Evolutionary conservation across 2,797 vertebrate species (phyloP), one percentile per base, ranked within the genome.

Genomic region (Karalla daura): DNA sequence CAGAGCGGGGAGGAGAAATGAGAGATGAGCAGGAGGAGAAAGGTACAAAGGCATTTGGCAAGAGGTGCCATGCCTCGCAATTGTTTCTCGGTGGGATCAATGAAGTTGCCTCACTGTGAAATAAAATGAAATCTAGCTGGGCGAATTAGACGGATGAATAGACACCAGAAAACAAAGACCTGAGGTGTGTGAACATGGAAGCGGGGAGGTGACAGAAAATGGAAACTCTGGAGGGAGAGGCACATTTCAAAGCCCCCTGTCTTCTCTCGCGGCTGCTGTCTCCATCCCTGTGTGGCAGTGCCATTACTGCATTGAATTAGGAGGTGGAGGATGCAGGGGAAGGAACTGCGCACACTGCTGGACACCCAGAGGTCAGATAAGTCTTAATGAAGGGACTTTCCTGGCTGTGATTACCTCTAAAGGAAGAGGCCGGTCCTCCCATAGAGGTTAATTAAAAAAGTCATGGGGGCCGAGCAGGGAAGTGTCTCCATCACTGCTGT

Each of bases 381-480:
- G 81, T 86, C 70, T 67, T 80, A 77, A 86, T 81, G 75, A 86
- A 69, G 44, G 70, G 70, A 67, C 77, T 83, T 80, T 76, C 70
- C 47, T 53, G 64, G 25, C 63, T 80, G 79, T 70, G 85, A 89
- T 86, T 80, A 83, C 76, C 76, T 80, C 65, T 33, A 46, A 71
- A 79, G 76, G 49, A 82, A 80, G 73, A 79, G 44, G 40, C 59
- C 40, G 49, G 65, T 68, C 59, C 80, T 88, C 86, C 87, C 81
- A 74, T 44, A 70, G 86, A 90, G 87, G 87, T 90, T 90, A 88
- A 91, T 91, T 90, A 89, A 90, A 86, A 76, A 80, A 83, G 80
- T 79, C 72, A 51, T 11, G 39, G 36, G 45, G 76, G 51, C 76
- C 24, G 62, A 68, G 72, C 59, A 61, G 75, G 77, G 83, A 88